Conservation (phyloP, 2,797 vertebrate species). For the Hozukius guyotensis region DNA sequence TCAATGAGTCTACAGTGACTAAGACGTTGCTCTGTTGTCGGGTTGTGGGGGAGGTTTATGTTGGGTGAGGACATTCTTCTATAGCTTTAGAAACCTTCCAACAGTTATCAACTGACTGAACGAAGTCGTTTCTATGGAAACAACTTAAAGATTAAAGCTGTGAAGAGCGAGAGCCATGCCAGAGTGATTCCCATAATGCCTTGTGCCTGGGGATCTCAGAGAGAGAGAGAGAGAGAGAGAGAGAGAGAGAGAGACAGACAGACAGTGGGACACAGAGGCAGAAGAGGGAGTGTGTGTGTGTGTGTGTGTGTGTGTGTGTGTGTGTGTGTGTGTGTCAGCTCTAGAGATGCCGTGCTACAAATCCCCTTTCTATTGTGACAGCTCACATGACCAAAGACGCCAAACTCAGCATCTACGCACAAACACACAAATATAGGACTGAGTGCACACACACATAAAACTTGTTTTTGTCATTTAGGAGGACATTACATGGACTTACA, state of each 20-base stretch:
- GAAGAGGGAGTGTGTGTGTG: not conserved
- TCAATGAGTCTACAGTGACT: conserved; percentile 52
- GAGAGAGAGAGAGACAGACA: conserved; percentile 26
- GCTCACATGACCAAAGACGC: conserved; percentile 56
- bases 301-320: conserved; percentile 19
- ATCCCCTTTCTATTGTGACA: conserved; percentile 52
- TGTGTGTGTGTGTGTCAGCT: conserved; percentile 11
- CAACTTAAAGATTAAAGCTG: conserved; percentile 86
- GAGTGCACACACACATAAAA: not conserved
- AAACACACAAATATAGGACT: not conserved
- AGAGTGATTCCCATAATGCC: conserved; percentile 80
- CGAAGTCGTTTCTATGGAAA: conserved; percentile 85
- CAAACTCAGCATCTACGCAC: conserved; percentile 36
- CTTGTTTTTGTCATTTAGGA: not conserved
- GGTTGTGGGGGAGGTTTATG: conserved; percentile 32
- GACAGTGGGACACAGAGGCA: conserved; percentile 43
- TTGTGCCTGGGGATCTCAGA: conserved; percentile 75
- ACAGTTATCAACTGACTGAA: conserved; percentile 72
- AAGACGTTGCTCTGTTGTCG: conserved; percentile 38
- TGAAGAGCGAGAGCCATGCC: conserved; percentile 74
- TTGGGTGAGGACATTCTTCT: conserved; percentile 56
- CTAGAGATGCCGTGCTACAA: conserved; percentile 45
- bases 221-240: conserved; percentile 44
- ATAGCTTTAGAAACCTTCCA: conserved; percentile 62
- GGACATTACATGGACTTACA: not conserved